A percentile compares a stretch with the other conserved stretches of the same genome.
These are phyloP conservation scores for Folsomia manolachei DNA, from an alignment of 2,888 invertebrate genomes.

Conservation along the genomic window DNA sequence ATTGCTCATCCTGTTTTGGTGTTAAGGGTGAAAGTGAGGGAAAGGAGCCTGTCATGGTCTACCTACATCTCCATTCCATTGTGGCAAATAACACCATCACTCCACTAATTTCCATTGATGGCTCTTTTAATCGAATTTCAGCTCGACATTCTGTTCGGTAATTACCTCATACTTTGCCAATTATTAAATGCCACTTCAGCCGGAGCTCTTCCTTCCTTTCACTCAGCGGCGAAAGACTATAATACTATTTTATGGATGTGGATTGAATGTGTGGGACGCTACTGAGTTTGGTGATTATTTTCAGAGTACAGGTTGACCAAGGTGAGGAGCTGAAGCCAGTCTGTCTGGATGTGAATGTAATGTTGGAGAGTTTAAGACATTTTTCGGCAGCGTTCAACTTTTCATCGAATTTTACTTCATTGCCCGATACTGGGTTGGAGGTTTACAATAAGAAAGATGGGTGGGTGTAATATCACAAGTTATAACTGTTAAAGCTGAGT, in stretches of 20 bases:
- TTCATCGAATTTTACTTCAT: constrained; percentile 14
- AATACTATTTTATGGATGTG: background rate
- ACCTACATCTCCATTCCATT: constrained; percentile 25
- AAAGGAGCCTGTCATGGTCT: constrained; percentile 23
- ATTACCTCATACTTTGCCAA: constrained; percentile 29
- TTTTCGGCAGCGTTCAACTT: constrained; percentile 37
- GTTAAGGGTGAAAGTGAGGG: constrained; percentile 16
- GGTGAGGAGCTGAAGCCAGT: constrained; percentile 29
- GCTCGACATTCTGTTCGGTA: constrained; percentile 49
- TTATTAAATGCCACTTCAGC: background rate
- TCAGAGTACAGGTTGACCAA: constrained; percentile 27
- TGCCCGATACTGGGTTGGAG: constrained; percentile 22
- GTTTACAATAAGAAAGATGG: constrained; percentile 28
- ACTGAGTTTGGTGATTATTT: background rate
- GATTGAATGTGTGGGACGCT: background rate
- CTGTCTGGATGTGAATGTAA: constrained; percentile 28
- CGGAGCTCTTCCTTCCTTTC: background rate
- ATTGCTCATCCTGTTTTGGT: constrained; percentile 40
- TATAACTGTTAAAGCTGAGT: background rate
- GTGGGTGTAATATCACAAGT: constrained; percentile 20
- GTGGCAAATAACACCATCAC: constrained; percentile 16
- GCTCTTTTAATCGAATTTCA: constrained; percentile 45
- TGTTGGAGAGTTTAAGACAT: constrained; percentile 17
- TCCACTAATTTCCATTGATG: constrained; percentile 42
- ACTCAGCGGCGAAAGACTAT: background rate